Evolutionary conservation across 2,888 invertebrate species (phyloP).

Genomic region (Synergus gifuensis): DNA sequence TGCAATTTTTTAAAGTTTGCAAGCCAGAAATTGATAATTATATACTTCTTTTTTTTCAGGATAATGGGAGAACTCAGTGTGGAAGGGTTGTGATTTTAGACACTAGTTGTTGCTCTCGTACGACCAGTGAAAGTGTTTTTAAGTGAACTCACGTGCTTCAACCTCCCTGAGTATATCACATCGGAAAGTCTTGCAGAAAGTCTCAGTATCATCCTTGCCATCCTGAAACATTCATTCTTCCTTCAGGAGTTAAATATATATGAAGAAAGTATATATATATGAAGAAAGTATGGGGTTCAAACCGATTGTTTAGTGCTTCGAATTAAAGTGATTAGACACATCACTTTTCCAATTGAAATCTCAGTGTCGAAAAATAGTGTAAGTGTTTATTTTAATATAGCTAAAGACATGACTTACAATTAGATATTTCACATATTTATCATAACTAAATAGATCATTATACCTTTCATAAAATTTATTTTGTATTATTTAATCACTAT

Average conservation of each 20-base stretch:
- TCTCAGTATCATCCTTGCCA: constrained; percentile 73
- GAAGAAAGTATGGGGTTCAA: constrained; percentile 44
- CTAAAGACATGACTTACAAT: too few species aligned
- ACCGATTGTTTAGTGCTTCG: not conserved
- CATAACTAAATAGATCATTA: too few species aligned
- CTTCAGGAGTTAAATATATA: constrained; percentile 38
- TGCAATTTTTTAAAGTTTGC: not conserved
- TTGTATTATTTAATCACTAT: too few species aligned
- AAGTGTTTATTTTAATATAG: constrained; percentile 8
- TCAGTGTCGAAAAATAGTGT: constrained; percentile 40
- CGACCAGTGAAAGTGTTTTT: constrained; percentile 71
- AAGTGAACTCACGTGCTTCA: constrained; percentile 69
- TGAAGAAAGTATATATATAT: not conserved
- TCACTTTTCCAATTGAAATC: not conserved
- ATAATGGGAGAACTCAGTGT: constrained; percentile 52
- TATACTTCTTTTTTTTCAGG: not conserved
- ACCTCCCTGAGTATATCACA: constrained; percentile 71
- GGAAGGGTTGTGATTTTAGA: constrained; percentile 11
- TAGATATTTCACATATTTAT: too few species aligned
- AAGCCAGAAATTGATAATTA: not conserved
- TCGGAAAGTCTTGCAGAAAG: constrained; percentile 63
- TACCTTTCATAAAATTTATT: too few species aligned
- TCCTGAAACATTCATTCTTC: constrained; percentile 59
- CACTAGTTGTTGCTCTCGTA: constrained; percentile 10
- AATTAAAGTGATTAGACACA: not conserved